Evolutionary conservation across 2,797 vertebrate genomes (phyloP), one percentile per base, ranked within the genome.

Genomic region (Gadopsis bispinosus): DNA sequence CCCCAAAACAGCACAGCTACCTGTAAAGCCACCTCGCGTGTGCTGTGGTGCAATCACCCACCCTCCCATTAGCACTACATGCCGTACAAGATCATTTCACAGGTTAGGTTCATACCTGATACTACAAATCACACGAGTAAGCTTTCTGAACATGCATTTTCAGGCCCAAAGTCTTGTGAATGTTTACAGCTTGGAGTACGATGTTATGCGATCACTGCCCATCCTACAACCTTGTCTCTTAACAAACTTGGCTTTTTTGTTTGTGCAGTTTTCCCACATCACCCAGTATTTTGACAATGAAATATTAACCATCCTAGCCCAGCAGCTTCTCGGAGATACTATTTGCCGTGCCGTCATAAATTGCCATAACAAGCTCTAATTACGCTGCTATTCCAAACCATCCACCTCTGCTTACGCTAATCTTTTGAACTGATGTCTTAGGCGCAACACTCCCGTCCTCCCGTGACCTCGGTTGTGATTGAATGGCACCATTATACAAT

Each of bases 381-480:
- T 84, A 79, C 29, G 1, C 45, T 8, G 31, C 19, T 51, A 59
- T 37, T 83, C 62, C n/a, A 47, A 56, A 50, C 53, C 66, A 81
- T 81, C 79, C 64, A 54, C 85, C 75, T 67, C n/a, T 33, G 22
- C 62, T 69, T 55, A 60, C 16, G 1, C 68, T 59, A 80, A 78
- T 86, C 59, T 69, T 68, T 58, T 41, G 7, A 66, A 79, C 58
- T 67, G 55, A 83, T 59, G 69, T 62, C 74, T 86, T 66, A 13
- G 78, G 61, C 67, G 20, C 53, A 51, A 26, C n/a, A 4, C 26
- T 60, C 41, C 45, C 31, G 68, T 56, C 69, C 47, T 70, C 56
- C n/a, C 6, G 7, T 80, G 79, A 83, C 83, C 88, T 86, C 67
- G 31, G 33, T 80, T 76, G 78, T 85, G 85, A 87, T 84, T 81